Percentiles rank a stretch among this genome's conserved stretches.
Conservation (phyloP, 1,140 invertebrate species). For the Periplaneta americana region DNA sequence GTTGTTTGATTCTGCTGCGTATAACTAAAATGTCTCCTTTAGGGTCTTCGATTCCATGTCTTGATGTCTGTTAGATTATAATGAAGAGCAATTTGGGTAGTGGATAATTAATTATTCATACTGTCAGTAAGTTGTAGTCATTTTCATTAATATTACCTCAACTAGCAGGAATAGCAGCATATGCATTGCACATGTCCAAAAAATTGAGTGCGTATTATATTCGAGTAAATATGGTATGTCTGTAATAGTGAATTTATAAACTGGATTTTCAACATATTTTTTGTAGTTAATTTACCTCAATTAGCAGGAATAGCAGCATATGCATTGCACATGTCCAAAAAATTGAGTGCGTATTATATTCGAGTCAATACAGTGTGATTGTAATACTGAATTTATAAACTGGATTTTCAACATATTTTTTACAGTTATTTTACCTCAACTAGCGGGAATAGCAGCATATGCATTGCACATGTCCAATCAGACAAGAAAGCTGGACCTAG, state of each 20-base stretch:
- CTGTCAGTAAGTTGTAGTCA: too few relatives aligned
- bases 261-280: conserved; percentile 4
- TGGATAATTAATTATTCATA: too few relatives aligned
- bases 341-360: too few relatives aligned
- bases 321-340: conserved; percentile 45
- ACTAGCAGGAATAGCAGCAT: conserved; percentile 50
- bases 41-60: too few relatives aligned
- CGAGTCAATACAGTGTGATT: too few relatives aligned
- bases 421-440: conserved; percentile 57
- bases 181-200: conserved; percentile 46
- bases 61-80: too few relatives aligned
- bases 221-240: too few relatives aligned
- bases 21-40: too few relatives aligned
- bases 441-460: conserved; percentile 50
- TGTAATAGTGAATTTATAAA: neutral
- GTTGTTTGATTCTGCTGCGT: too few relatives aligned
- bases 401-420: conserved; percentile 22
- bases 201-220: too few relatives aligned
- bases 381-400: neutral
- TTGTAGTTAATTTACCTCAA: conserved; percentile 58
- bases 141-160: too few relatives aligned
- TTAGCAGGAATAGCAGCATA: conserved; percentile 51
- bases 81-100: too few relatives aligned
- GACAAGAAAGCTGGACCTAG: conserved; percentile 49
- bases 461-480: conserved; percentile 48